Evolutionary conservation across 2,888 invertebrate species (phyloP).

Genomic region (Beris morrisii): DNA sequence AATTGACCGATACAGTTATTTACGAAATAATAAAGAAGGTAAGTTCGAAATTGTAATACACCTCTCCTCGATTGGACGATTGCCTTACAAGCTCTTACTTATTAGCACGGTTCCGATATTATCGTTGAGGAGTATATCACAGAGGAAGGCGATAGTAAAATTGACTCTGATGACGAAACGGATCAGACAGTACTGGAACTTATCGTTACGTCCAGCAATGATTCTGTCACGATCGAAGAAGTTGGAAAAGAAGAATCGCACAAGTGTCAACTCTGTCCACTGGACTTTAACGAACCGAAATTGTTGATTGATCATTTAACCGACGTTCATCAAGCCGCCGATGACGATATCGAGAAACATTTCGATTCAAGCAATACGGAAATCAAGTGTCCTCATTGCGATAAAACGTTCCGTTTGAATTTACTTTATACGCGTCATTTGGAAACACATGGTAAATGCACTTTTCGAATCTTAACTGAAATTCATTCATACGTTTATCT

Average conservation of each 20-base stretch:
- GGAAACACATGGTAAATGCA: constrained; percentile 46
- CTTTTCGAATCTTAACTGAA: constrained; percentile 46
- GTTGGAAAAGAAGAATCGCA: constrained; percentile 30
- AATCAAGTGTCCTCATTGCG: constrained; percentile 48
- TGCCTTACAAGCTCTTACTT: no score
- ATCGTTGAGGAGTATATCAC: no score
- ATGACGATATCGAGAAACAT: constrained; percentile 40
- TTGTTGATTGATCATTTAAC: constrained; percentile 52
- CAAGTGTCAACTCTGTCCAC: constrained; percentile 51
- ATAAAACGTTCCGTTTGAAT: constrained; percentile 50
- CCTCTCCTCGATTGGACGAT: no score
- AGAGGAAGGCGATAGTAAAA: no score
- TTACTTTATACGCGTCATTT: constrained; percentile 50
- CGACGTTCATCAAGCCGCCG: constrained; percentile 46
- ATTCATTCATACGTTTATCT: constrained; percentile 53
- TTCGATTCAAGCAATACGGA: constrained; percentile 1
- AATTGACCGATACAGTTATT: neutral
- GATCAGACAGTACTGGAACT: no score
- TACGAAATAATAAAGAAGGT: no score
- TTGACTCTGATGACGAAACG: no score
- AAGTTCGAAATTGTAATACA: no score
- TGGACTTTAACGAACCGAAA: constrained; percentile 52
- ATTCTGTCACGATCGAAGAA: neutral
- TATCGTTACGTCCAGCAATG: no score
- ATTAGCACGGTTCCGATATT: no score